Evolutionary conservation across 2,888 invertebrate species (phyloP), one percentile per base, ranked within the genome.

Genomic region (Drosophila niveifrons): DNA sequence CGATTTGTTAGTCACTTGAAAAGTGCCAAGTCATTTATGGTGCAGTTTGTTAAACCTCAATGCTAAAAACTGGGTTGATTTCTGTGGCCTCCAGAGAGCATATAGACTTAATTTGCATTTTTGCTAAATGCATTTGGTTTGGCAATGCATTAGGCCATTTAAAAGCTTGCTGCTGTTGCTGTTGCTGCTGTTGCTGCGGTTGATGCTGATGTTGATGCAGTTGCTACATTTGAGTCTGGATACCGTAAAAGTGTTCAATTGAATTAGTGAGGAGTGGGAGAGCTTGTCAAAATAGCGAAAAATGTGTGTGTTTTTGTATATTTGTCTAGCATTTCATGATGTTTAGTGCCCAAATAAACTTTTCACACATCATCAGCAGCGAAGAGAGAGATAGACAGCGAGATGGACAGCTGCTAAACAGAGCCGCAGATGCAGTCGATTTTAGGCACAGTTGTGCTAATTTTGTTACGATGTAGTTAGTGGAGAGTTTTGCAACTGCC

Each of bases 281-380:
- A 39, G 28, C 65, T 47, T 63, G 64, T 64, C 63, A 41, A 46
- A 66, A 58, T 29, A 39, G 23, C 23, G 23, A 23, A 23, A 15
- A 39, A 18, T 44, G 53, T 57, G 53, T 57, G 23, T 57, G 43
- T 44, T 44, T 65, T 66, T 82, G 85, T 76, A 59, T 85, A 77
- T 85, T 82, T 83, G 82, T 64, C 66, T 77, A 85, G 72, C 88
- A 79, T 82, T 88, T 88, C 75, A 77, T 80, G 70, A 67, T 83
- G 88, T 88, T 83, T 83, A 83, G 86, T 78, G 64, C 62, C 44
- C 85, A 82, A 82, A 88, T 88, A 88, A 88, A 88, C 88, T 82
- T 88, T 83, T 83, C 83, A 88, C 88, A 85, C 83, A 83, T 88
- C 88, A 85, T 79, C 82, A 66, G 69, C 23, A 23, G 23, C 18